Base-by-base conservation (phyloP, 2,888 invertebrate species). In the Anagyrus pseudococci region DNA sequence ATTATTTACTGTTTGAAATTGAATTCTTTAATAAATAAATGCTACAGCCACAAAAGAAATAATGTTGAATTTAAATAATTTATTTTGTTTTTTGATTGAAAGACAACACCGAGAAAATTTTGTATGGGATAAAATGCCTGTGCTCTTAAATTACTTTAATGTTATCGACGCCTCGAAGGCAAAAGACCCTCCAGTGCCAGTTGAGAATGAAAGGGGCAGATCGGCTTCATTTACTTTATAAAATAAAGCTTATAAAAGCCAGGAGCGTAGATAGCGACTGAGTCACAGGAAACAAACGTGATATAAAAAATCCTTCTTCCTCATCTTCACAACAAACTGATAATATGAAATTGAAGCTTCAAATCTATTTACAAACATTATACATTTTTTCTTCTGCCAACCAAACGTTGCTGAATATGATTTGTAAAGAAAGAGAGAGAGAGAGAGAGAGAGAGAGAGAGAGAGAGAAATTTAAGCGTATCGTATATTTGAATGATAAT, bases 201-300 rank as follows among this genome's bases (percentile, higher is more conserved):
- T 4, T 8, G 13, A 52, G 22, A 62, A 58, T 53, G 19, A 62
- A 62, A 53, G 47, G 58, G 50, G 33, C 46, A 48, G 48, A 43
- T 53, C 43, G 33, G 37, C 17, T 50, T 53, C 57, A 62, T 57
- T 56, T 52, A 26, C 55, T 50, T 22, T 50, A 56, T 50, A 25
- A 57, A 57, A 58, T 58, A 63, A 58, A 61, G 56, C 55, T n/a
- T 17, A 54, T 50, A 49, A 50, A 50, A 19, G 44, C 33, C 61
- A 49, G 56, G 55, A 40, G 37, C 55, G 50, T 55, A 61, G 25
- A 61, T 46, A 50, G 61, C 23, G 20, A 22, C 50, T 49, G 58
- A 58, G 15, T 63, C 58, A 62, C 48, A 26, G 62, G 58, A 62
- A 48, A 41, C 43, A n/a, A 26, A 47, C 2, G 17, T 2, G 7